phyloP scores from a whole-genome alignment of 2,113 vertebrate species.

The Brachirus orientalis region DNA sequence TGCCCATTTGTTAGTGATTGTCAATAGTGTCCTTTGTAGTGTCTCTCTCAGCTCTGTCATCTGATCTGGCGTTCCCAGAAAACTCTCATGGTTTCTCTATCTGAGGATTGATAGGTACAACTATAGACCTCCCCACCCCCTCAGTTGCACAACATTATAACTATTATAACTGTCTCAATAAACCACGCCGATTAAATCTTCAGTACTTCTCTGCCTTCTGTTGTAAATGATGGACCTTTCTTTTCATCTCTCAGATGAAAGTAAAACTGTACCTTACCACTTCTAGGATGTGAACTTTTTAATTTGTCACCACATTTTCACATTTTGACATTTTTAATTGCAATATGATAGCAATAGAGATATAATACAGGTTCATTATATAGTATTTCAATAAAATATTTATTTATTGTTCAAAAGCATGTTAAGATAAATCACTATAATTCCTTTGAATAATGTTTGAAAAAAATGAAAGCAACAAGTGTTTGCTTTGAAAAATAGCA shows the following conservation, averaged over 20 bases:
- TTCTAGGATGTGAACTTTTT: neutral
- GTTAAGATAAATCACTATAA: no score
- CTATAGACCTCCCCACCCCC: slow-evolving; percentile 31
- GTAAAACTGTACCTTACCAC: neutral
- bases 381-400: no score
- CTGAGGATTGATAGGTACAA: slow-evolving; percentile 53
- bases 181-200: neutral
- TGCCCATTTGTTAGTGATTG: slow-evolving; percentile 34
- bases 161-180: neutral
- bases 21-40: slow-evolving; percentile 59
- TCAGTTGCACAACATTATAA: neutral
- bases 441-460: no score
- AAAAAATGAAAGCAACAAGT: no score
- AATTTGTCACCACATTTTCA: neutral
- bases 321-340: no score
- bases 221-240: neutral
- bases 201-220: neutral
- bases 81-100: slow-evolving; percentile 64
- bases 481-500: no score
- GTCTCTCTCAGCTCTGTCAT: slow-evolving; percentile 58
- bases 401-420: no score
- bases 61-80: slow-evolving; percentile 68
- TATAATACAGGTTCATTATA: no score
- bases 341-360: no score
- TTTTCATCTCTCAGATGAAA: neutral